Base-by-base conservation (phyloP, 2,888 invertebrate species). In the Ferrisia virgata region DNA sequence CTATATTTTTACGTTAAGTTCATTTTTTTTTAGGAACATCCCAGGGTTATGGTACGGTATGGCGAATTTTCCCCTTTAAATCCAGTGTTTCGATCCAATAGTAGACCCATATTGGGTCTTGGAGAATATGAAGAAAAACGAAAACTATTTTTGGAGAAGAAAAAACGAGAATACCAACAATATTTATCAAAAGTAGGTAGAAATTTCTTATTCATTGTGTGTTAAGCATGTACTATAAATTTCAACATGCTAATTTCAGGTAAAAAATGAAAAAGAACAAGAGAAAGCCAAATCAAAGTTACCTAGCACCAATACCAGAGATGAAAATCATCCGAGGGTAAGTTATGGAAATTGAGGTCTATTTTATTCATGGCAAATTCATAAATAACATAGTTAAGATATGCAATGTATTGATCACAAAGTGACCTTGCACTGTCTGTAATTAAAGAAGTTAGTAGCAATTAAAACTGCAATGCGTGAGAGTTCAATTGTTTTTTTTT, bases 51-150 rank as follows among this genome's bases (percentile, higher is more conserved):
- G 43, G 84, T 85, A 25, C 85, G 85, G 69, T 82, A 81, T 84
- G 85, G 85, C 72, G 85, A 85, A 82, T 85, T 82, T 82, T 85
- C 85, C 9, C 85, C 85, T 4, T 79, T 85, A 79, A 85, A 85
- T 85, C 85, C 85, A 39, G 85, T 84, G 40, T 84, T 84, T 81
- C 82, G 80, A 85, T 36, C 83, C 9, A 82, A 39, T 28, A 36
- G 82, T 8, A 72, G 82, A 79, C 84, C 85, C 28, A 58, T 85
- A 22, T 47, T 85, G 58, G 85, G 85, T 2, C 33, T 85, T 25
- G 85, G 85, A 18, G 85, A 85, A 40, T 85, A 85, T 25, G 85
- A 85, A 33, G 39, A 58, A 25, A 80, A 78, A n/a, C 84, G 82
- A 84, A 85, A 84, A 53, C 78, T 69, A 53, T 39, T 85, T n/a